Conservation (phyloP, 2,113 vertebrate species). For the Rattus norvegicus region GRCr8 NC_086028.1:85442001-85442500, state of each 20-base stretch:
- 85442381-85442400: too few species aligned
- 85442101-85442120: neutral
- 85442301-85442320: neutral
- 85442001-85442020: neutral
- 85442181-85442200: neutral
- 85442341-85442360: neutral
- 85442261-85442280: too few species aligned
- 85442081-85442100: too few species aligned
- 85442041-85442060: neutral
- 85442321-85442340: too few species aligned
- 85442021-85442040: neutral
- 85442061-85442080: neutral
- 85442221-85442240: neutral
- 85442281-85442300: neutral
- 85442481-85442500: neutral
- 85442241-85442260: too few species aligned
- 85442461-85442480: neutral
- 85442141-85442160: neutral
- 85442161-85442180: neutral
- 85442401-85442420: neutral
- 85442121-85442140: neutral
- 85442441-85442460: neutral
- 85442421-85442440: neutral
- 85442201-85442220: neutral
- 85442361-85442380: neutral